Conservation (phyloP, 1,140 invertebrate genomes). For the Drosophila asahinai region DNA sequence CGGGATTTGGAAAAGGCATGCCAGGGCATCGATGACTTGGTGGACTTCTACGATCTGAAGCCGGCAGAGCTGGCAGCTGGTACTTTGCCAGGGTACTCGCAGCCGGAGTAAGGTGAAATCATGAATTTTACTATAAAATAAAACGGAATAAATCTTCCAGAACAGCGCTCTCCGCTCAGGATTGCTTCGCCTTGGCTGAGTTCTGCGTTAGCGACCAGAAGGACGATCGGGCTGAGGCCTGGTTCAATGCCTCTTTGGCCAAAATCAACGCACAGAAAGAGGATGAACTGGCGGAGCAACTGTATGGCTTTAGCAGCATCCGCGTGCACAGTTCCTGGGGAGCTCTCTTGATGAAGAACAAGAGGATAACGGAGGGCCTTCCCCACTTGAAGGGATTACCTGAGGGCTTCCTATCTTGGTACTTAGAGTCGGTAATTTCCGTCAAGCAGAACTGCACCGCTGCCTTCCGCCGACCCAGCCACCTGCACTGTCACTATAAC, state of each 20-base stretch:
- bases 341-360: background rate
- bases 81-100: background rate
- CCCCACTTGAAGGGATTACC: background rate
- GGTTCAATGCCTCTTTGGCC: conserved; percentile 30
- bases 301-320: background rate
- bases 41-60: conserved; percentile 18
- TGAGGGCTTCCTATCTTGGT: background rate
- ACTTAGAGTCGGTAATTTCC: background rate
- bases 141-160: background rate
- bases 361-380: background rate
- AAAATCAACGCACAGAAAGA: background rate
- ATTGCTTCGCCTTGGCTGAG: conserved; percentile 37
- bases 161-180: conserved; percentile 11
- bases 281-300: background rate
- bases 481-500: conserved; percentile 92
- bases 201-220: conserved; percentile 9
- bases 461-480: background rate
- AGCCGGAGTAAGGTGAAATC: conserved; percentile 10
- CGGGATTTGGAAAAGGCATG: conserved; percentile 31
- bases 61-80: conserved; percentile 29
- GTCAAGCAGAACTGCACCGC: conserved; percentile 3
- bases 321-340: background rate
- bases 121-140: background rate
- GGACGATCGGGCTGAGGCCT: conserved; percentile 11
- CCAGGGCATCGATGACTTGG: conserved; percentile 20